These are phyloP conservation scores for Xerus rutilus DNA, from an alignment of 2,797 vertebrate genomes.

Conservation along the genomic window DNA sequence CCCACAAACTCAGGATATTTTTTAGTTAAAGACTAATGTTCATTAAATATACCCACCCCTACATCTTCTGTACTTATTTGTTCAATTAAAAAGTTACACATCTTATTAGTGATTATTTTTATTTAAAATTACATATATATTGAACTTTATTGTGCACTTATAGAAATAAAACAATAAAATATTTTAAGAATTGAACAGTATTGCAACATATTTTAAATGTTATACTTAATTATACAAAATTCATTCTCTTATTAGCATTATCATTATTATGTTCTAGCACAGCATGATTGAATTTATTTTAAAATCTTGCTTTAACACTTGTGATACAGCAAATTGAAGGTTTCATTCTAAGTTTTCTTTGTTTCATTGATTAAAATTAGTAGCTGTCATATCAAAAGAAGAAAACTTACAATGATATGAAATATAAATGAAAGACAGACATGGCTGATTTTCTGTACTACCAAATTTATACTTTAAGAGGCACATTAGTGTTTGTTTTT, in stretches of 20 bases:
- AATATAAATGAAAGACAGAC: neutral
- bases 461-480: neutral
- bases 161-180: neutral
- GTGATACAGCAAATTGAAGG: constrained; percentile 44
- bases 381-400: neutral
- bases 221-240: neutral
- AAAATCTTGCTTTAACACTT: neutral
- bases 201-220: neutral
- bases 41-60: neutral
- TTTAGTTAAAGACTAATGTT: neutral
- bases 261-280: neutral
- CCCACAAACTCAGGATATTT: neutral
- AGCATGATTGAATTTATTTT: neutral
- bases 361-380: constrained; percentile 66
- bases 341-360: constrained; percentile 10
- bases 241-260: neutral
- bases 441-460: accelerated
- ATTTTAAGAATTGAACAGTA: neutral
- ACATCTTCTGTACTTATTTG: neutral
- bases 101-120: neutral
- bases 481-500: neutral
- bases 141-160: neutral
- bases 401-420: neutral
- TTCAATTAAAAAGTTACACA: neutral
- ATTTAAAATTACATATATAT: neutral